Evolutionary conservation across 1,140 invertebrate genomes (phyloP).

Genomic region (Ruditapes philippinarum): DNA sequence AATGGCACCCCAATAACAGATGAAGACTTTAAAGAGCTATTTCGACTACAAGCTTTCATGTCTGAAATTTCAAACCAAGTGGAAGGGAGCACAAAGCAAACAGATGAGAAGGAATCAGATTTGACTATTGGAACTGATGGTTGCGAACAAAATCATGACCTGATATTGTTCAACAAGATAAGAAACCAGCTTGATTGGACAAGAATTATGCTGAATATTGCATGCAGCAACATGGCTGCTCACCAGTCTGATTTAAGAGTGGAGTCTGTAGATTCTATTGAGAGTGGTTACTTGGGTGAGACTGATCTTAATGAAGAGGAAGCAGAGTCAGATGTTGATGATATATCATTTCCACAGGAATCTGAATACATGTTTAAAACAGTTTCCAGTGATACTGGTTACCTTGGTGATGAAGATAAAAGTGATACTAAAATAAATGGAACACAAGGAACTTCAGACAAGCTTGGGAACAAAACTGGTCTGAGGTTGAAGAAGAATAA

Average conservation of each 20-base stretch:
- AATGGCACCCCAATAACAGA: background rate
- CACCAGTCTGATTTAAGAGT: background rate
- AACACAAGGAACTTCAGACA: too few relatives aligned
- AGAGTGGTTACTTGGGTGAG: conserved; percentile 29
- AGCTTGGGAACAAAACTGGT: too few relatives aligned
- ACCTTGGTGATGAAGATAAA: background rate
- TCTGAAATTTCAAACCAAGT: background rate
- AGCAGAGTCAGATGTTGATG: background rate
- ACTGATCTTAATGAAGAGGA: conserved; percentile 15
- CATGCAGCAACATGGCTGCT: background rate
- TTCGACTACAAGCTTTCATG: background rate
- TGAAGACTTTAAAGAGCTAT: background rate
- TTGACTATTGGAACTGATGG: background rate
- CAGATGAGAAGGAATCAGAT: background rate
- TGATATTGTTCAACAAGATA: background rate
- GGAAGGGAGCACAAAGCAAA: background rate
- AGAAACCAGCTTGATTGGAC: background rate
- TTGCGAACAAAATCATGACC: background rate
- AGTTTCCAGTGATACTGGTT: background rate
- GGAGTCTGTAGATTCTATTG: conserved; percentile 7
- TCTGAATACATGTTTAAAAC: background rate
- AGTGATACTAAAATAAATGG: too few relatives aligned
- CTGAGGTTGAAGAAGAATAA: too few relatives aligned
- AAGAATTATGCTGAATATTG: background rate
- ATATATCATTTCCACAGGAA: background rate